Evolutionary conservation across 2,888 invertebrate genomes (phyloP), one percentile per base, ranked within the genome.

Genomic region (Rhagophthalmus giganteus): DNA sequence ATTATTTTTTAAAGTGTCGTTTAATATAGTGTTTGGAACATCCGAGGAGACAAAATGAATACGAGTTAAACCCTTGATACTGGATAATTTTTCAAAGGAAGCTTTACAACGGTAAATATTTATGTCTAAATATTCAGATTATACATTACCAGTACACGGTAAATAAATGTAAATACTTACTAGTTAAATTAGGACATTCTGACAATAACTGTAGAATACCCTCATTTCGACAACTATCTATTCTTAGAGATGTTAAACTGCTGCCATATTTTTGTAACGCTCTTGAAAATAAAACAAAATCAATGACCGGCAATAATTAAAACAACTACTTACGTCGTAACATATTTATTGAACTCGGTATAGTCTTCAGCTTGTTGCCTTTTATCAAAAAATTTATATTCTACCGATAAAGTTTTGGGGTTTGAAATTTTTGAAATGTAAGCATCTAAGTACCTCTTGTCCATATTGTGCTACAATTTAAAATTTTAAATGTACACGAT

Each of bases 161-260:
- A n/a, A n/a, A n/a, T n/a, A n/a, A n/a, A n/a, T n/a, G n/a, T 24
- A 26, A 44, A 35, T 15, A 34, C 53, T 50, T 59, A 67, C 68
- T 61, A 59, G 61, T 60, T 39, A 68, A 52, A 55, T 62, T 63
- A 27, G 55, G 45, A 57, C 67, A 67, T 42, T 68, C 63, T 10
- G 52, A 58, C 30, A 68, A 46, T 28, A 61, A 54, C 25, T 56
- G 46, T 24, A 67, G 54, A 34, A 66, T 56, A 26, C 61, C 57
- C 12, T 66, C 64, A 54, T 54, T 62, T 49, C 60, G 54, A 49
- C 68, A 68, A 41, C 58, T 64, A 35, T 67, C 64, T 42, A 68
- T 53, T 53, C 56, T 58, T 16, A 68, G 42, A 15, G 61, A 62
- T 38, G 50, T 15, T 34, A 68, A 53, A 46, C 49, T 51, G 37